Evolutionary conservation across 1,140 invertebrate species (phyloP).

Genomic region (Plectrocnemia conspersa): DNA sequence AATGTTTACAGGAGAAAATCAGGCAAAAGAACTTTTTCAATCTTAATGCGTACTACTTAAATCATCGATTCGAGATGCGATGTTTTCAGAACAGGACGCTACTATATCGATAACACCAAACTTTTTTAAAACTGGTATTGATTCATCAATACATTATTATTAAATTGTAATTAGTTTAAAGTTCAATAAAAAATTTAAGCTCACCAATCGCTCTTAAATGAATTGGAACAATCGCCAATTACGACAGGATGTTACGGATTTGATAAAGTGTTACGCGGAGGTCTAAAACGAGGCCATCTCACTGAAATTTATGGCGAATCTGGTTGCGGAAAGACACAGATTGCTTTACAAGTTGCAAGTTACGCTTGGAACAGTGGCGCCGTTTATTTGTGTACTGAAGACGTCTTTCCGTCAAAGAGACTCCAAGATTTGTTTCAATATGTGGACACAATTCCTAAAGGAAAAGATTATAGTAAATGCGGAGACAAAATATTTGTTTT

Average conservation of each 20-base stretch:
- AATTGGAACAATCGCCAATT: constrained; percentile 47
- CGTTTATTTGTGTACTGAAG: constrained; percentile 74
- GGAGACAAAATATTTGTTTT: constrained; percentile 32
- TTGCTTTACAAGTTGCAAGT: constrained; percentile 67
- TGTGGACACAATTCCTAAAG: background rate
- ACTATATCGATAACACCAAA: too few relatives aligned
- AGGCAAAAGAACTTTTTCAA: too few relatives aligned
- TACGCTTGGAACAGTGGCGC: constrained; percentile 52
- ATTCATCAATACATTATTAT: too few relatives aligned
- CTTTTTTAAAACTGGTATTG: too few relatives aligned
- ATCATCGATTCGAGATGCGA: too few relatives aligned
- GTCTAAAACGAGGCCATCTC: constrained; percentile 67
- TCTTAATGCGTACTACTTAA: too few relatives aligned
- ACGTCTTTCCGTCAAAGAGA: constrained; percentile 66
- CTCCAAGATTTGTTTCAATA: constrained; percentile 51
- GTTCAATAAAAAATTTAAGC: too few relatives aligned
- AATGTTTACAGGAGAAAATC: too few relatives aligned
- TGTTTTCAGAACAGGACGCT: too few relatives aligned
- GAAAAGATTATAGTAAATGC: constrained; percentile 17
- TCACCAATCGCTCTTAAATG: constrained; percentile 36
- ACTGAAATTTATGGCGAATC: constrained; percentile 81
- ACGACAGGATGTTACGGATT: constrained; percentile 59
- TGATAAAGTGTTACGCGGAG: constrained; percentile 62
- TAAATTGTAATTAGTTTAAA: too few relatives aligned
- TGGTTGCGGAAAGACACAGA: constrained; percentile 80